Percentiles rank a stretch among this genome's conserved stretches.
Evolutionary conservation across 2,113 vertebrate genomes (phyloP).

Genomic region (Halichoerus grypus): DNA sequence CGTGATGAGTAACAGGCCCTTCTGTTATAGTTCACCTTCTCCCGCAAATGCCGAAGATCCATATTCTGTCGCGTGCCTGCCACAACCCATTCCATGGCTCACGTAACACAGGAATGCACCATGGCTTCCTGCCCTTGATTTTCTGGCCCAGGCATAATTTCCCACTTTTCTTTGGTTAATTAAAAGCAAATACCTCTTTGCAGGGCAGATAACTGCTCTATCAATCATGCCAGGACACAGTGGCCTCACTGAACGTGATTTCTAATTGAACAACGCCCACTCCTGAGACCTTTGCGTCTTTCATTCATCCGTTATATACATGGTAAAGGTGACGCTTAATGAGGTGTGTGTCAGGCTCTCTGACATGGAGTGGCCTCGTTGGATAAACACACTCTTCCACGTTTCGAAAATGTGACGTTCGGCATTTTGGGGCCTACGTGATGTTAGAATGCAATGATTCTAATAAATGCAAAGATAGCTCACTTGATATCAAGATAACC

Average conservation of each 20-base stretch:
- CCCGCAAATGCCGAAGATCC: constrained; percentile 22
- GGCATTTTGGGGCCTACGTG: neutral
- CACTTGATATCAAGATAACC: neutral
- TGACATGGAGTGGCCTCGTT: neutral
- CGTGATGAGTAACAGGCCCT: neutral
- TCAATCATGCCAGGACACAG: neutral
- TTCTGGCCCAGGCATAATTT: neutral
- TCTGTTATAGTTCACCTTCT: constrained; percentile 40
- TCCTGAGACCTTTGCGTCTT: neutral
- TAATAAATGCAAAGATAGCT: neutral
- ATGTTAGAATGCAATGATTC: neutral
- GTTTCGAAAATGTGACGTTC: neutral
- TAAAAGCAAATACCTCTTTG: neutral
- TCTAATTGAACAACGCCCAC: constrained; percentile 36
- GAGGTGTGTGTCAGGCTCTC: neutral
- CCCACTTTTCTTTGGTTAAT: constrained; percentile 42
- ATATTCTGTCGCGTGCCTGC: neutral
- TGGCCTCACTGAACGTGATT: neutral
- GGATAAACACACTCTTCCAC: neutral
- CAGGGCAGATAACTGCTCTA: neutral
- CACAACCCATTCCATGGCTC: neutral
- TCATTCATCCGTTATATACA: neutral
- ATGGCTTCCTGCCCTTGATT: constrained; percentile 35
- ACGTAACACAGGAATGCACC: neutral
- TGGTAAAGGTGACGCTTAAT: neutral